phyloP scores from a whole-genome alignment of 2,113 vertebrate genomes.

The Salvelinus alpinus region DNA sequence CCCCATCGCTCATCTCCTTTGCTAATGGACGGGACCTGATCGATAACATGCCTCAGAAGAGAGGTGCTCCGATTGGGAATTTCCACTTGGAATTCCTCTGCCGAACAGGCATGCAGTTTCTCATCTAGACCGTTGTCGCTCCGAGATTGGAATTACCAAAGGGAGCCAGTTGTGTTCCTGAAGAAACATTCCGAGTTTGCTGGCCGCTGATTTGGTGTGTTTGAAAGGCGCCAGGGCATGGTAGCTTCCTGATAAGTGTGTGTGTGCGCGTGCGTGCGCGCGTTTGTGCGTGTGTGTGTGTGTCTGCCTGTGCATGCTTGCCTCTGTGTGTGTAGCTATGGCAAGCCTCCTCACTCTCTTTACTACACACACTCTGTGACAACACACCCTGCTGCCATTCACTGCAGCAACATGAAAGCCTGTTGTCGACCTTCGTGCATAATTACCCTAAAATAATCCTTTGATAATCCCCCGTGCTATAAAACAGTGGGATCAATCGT shows the following conservation, averaged over 20 bases:
- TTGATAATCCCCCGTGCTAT: constrained; percentile 68
- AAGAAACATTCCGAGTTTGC: constrained; percentile 7
- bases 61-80: neutral
- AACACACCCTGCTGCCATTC: constrained; percentile 43
- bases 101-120: neutral
- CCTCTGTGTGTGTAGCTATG: neutral
- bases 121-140: constrained; percentile 4
- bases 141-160: constrained; percentile 4
- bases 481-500: constrained; percentile 67
- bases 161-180: constrained; percentile 6
- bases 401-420: constrained; percentile 58
- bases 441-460: constrained; percentile 74
- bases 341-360: constrained; percentile 5
- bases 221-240: constrained; percentile 6
- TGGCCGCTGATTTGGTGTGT: constrained; percentile 36
- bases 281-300: neutral
- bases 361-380: neutral
- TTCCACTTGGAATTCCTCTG: constrained; percentile 15
- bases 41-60: neutral
- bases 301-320: neutral
- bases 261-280: neutral
- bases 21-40: neutral
- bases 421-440: constrained; percentile 60
- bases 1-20: constrained; percentile 3
- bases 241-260: constrained; percentile 13